Evolutionary conservation across 2,888 invertebrate species (phyloP), one percentile per base, ranked within the genome.

Genomic region (Dioctria linearis): DNA sequence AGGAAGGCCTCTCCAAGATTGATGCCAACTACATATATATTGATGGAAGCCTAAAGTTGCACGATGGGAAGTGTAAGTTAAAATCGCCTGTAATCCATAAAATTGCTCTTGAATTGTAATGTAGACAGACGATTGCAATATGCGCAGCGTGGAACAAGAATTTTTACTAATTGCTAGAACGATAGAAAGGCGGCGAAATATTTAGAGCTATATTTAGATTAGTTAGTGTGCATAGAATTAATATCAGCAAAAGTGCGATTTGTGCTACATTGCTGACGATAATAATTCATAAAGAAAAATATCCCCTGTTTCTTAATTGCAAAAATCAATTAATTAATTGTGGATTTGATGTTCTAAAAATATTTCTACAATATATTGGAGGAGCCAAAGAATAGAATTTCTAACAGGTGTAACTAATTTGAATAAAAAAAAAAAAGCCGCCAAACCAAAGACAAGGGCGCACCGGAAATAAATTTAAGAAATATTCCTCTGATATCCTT

Each of bases 351-450:
- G 11, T 54, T 54, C 57, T 73, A 57, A 73, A 73, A 73, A 73
- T 73, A 73, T 59, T 42, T 51, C 54, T 9, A 40, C 2, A 57
- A n/a, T 1, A 1, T 8, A 40, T 51, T 59, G 42, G 39, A 73
- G 54, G 59, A 51, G 73, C 73, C 73, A 40, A 73, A n/a, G 6
- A 54, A 54, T 73, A 42, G 67, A 42, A 59, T 13, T 73, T 42
- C 42, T 43, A 73, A 54, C 73, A 73, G 73, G 73, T 73, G 73
- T 59, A 73, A 37, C 73, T 73, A 57, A 73, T 73, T 73, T 73
- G 57, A 57, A 57, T 57, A 5, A 25, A 25, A 25, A 25, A 25
- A 25, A 25, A 25, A 25, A 25, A 25, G 2, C 0, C 0, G 9
- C 42, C 59, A 57, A 46, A 57, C 5, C 57, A 42, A 25, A 59